Conservation (phyloP, 2,888 invertebrate species). For the Thalpophila matura region DNA sequence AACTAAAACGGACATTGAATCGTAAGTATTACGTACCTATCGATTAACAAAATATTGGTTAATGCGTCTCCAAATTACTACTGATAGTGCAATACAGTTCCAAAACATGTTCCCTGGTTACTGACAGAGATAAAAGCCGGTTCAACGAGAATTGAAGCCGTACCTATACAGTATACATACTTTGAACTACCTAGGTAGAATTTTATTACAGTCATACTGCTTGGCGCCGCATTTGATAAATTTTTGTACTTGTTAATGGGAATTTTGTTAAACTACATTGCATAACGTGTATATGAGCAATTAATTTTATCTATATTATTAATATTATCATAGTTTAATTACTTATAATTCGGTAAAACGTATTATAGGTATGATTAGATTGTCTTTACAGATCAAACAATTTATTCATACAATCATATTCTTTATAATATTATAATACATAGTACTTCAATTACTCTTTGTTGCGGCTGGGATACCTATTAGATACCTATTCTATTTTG, state of each 20-base stretch:
- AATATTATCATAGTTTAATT: neutral
- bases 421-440: too few species aligned
- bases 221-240: conserved; percentile 39
- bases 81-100: conserved; percentile 50
- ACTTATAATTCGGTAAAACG: neutral
- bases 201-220: conserved; percentile 10
- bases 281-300: neutral
- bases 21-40: conserved; percentile 53
- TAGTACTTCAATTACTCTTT: too few species aligned
- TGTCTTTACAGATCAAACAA: too few species aligned
- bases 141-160: conserved; percentile 37
- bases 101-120: conserved; percentile 46
- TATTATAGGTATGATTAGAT: too few species aligned
- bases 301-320: conserved; percentile 1
- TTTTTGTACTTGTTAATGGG: conserved; percentile 15
- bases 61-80: conserved; percentile 64
- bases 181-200: conserved; percentile 11
- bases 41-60: conserved; percentile 68
- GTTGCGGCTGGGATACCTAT: neutral
- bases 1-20: conserved; percentile 46
- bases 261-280: conserved; percentile 6
- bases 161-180: too few species aligned
- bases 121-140: conserved; percentile 51
- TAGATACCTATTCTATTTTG: neutral
- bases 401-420: too few species aligned